These are phyloP conservation scores for Tetrapedia diversipes DNA, from an alignment of 2,888 invertebrate genomes.

Conservation along the genomic window DNA sequence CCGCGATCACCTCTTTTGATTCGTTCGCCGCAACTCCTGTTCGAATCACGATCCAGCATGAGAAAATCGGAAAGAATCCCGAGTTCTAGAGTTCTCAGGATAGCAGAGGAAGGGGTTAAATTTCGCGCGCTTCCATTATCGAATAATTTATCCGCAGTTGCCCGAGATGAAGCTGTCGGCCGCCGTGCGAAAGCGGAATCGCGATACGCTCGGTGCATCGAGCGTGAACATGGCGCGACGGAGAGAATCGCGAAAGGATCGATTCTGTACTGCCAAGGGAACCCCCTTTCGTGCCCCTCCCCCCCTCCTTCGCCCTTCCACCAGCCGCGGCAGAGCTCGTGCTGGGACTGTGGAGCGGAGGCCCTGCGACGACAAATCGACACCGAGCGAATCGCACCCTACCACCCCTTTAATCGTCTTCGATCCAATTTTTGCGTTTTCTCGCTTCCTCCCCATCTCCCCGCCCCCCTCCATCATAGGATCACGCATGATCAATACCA, in stretches of 20 bases:
- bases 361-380: slow-evolving; percentile 46
- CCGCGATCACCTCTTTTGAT: too few relatives aligned
- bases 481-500: slow-evolving; percentile 34
- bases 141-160: slow-evolving; percentile 55
- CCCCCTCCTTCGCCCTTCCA: background rate
- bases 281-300: slow-evolving; percentile 17
- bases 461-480: too few relatives aligned
- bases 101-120: background rate
- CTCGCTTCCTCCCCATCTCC: background rate
- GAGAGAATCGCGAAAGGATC: slow-evolving; percentile 58
- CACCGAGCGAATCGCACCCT: slow-evolving; percentile 33
- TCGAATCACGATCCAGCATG: background rate
- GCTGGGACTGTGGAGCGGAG: slow-evolving; percentile 23
- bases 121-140: slow-evolving; percentile 40
- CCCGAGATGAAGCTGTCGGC: slow-evolving; percentile 48
- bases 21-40: too few relatives aligned
- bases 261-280: slow-evolving; percentile 62
- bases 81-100: too few relatives aligned
- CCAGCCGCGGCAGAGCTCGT: slow-evolving; percentile 16
- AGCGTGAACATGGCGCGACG: slow-evolving; percentile 44
- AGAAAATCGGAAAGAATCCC: slow-evolving; percentile 34
- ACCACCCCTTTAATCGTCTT: slow-evolving; percentile 43
- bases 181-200: slow-evolving; percentile 40
- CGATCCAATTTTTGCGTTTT: slow-evolving; percentile 39
- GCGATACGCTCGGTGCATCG: slow-evolving; percentile 40